Conservation (phyloP, 2,797 vertebrate species). For the Thamnophis elegans region DNA sequence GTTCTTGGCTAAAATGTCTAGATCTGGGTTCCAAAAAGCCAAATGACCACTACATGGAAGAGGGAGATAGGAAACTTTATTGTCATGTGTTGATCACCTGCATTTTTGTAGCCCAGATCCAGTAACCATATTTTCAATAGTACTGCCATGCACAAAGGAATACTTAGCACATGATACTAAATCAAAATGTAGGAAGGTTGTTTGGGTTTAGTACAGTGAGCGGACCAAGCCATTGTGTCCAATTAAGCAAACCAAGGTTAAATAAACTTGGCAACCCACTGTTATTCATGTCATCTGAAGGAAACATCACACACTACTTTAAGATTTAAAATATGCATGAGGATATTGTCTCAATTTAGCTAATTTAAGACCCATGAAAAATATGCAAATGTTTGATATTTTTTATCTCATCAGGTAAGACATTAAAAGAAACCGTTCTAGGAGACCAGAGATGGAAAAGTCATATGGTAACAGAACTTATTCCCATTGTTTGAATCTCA, state of each 20-base stretch:
- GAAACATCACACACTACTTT: background rate
- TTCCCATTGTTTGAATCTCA: background rate
- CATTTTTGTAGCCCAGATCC: background rate
- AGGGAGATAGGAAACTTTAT: background rate
- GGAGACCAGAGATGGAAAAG: background rate
- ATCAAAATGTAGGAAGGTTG: background rate
- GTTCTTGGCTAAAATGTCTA: background rate
- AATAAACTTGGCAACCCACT: background rate
- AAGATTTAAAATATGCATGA: background rate
- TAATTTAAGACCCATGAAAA: background rate
- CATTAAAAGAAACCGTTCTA: background rate
- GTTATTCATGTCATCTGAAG: background rate
- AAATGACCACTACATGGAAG: background rate
- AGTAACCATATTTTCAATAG: background rate
- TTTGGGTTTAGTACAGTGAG: background rate
- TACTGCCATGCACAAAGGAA: background rate
- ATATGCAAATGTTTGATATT: background rate
- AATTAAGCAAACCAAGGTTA: background rate
- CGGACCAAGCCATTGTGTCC: background rate
- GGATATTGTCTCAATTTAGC: background rate
- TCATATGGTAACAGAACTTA: background rate
- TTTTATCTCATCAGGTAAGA: background rate
- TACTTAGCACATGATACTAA: background rate
- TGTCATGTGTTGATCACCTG: background rate
- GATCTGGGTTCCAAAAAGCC: background rate